Conservation (phyloP, 2,888 invertebrate species). For the Rotaria sp. region DNA sequence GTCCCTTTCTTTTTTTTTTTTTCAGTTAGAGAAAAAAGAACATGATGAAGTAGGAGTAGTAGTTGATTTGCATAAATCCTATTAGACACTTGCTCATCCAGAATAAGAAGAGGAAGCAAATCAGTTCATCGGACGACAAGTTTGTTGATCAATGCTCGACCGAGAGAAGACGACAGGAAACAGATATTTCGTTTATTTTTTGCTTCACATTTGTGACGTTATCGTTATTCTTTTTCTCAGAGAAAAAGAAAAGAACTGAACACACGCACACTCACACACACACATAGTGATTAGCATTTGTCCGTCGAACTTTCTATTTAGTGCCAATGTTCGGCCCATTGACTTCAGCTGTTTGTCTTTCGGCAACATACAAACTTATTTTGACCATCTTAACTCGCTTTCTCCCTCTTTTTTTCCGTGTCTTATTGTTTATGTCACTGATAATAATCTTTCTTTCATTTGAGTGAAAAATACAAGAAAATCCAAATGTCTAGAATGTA, state of each 20-base stretch:
- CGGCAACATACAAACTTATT: background rate
- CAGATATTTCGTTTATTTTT: conserved; percentile 6
- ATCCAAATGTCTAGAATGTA: background rate
- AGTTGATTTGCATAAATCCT: conserved; percentile 2
- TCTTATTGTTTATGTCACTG: too few species aligned
- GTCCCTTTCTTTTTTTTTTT: too few species aligned
- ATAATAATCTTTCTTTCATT: too few species aligned
- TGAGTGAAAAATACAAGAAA: background rate
- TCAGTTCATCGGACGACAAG: background rate
- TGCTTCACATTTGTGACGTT: background rate
- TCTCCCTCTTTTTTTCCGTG: too few species aligned
- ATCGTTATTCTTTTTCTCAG: background rate
- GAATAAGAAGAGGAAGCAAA: background rate
- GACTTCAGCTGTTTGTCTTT: background rate
- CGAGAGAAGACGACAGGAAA: conserved; percentile 14
- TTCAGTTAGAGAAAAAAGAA: background rate
- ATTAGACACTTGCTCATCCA: background rate
- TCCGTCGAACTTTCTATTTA: background rate
- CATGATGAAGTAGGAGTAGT: too few species aligned
- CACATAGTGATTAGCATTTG: background rate
- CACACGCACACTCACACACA: background rate
- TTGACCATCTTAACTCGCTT: background rate
- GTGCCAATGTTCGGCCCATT: background rate
- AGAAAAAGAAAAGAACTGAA: background rate
- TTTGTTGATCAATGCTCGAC: background rate